Base-by-base conservation (phyloP, 2,888 invertebrate species). In the Leptopilina drosophilae region DNA sequence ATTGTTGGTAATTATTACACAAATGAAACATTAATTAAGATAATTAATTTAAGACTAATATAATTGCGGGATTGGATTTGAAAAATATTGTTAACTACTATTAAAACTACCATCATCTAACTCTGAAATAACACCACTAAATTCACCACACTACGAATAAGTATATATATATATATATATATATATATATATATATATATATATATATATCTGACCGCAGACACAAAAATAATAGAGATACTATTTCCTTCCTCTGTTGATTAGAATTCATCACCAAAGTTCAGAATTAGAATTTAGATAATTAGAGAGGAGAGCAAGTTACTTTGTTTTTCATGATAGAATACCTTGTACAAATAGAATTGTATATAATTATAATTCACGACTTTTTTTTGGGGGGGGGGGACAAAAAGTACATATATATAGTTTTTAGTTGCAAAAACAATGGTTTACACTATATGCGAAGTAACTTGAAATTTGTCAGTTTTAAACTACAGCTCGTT, bases 341-440 rank as follows among this genome's bases (percentile, higher is more conserved):
- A 33, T 33, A 33, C 53, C 14, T 8, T 33, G 8, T 53, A 56
- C 20, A 73, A 73, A 53, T 14, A 53, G 49, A 7, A 26, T 49
- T 56, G n/a, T 42, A 42, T 33, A 33, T 53, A 73, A 33, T 73
- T 56, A 53, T 69, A 53, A 53, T 9, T 73, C 20, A 33, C 14
- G 9, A 69, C 5, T 33, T 33, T 33, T 33, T 14, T 33, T 53
- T 14, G 1, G 20, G 20, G 20, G 20, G 20, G 20, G 20, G 49
- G 49, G 46, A 20, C 67, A 49, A 67, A 20, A 69, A 33, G 33
- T 33, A 33, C 33, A 5, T 53, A 20, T 33, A 33, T 5, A 5
- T 53, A 20, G 49, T 20, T 42, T 42, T 42, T 15, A 15, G 5
- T 14, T 15, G 26, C 11, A 15, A 42, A 66, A 42, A 33, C 33